These are phyloP conservation scores for Scolopax rusticola DNA, from an alignment of 2,797 vertebrate species.

Conservation along the genomic window DNA sequence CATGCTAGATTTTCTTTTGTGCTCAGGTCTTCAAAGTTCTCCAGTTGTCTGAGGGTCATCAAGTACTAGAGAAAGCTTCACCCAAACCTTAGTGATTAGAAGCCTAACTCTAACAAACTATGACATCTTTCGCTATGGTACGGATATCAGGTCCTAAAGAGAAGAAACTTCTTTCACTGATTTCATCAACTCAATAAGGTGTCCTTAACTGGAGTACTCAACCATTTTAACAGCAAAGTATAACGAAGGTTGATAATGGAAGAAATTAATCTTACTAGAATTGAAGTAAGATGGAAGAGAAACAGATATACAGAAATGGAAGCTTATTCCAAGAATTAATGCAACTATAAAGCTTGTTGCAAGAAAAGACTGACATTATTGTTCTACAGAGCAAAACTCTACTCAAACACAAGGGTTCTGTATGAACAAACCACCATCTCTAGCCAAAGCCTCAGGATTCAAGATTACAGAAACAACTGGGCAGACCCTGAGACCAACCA, in stretches of 20 bases:
- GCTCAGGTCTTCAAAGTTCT: background rate
- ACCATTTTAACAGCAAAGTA: background rate
- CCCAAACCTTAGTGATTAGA: background rate
- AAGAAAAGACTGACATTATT: background rate
- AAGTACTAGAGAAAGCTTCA: background rate
- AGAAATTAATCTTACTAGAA: background rate
- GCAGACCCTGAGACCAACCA: background rate
- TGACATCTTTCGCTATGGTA: background rate
- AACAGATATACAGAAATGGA: background rate
- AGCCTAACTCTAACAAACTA: background rate
- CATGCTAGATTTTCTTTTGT: background rate
- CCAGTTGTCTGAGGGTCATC: background rate
- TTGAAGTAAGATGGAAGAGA: background rate
- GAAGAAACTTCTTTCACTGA: background rate
- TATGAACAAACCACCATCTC: background rate
- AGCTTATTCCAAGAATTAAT: background rate
- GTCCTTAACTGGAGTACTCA: background rate
- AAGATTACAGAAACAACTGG: background rate
- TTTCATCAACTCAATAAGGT: background rate
- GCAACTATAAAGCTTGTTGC: background rate
- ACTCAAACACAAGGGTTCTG: background rate
- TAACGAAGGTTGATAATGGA: background rate
- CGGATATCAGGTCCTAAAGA: background rate
- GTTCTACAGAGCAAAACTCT: background rate
- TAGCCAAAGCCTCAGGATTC: background rate